These are phyloP conservation scores for Decapterus maruadsi DNA, from an alignment of 2,797 vertebrate genomes.

Conservation along the genomic window DNA sequence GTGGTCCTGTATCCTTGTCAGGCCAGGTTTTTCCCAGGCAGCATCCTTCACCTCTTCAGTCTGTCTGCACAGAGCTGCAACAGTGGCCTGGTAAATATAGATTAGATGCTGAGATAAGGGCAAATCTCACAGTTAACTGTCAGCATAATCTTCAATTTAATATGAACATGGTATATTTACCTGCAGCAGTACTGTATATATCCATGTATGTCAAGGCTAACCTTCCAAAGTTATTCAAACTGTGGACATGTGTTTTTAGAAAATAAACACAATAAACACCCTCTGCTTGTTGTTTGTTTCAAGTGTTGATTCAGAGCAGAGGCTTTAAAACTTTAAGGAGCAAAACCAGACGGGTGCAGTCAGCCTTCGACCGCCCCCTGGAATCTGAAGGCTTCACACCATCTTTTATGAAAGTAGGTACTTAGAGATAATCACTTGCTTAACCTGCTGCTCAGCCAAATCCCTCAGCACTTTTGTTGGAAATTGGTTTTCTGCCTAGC, in stretches of 20 bases:
- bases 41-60: constrained; percentile 86
- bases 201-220: background rate
- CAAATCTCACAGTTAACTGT: background rate
- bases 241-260: background rate
- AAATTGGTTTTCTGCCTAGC: background rate
- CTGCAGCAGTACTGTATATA: background rate
- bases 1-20: constrained; percentile 71
- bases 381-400: constrained; percentile 89
- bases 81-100: constrained; percentile 88
- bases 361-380: constrained; percentile 84
- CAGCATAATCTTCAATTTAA: background rate
- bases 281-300: constrained; percentile 18
- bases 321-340: constrained; percentile 96
- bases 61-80: constrained; percentile 86
- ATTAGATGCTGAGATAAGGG: background rate
- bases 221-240: background rate
- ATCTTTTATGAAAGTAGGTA: constrained; percentile 91
- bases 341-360: constrained; percentile 90
- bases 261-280: background rate
- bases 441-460: background rate
- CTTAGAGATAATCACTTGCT: background rate
- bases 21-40: constrained; percentile 84
- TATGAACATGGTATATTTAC: background rate
- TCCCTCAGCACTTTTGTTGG: background rate
- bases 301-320: constrained; percentile 90